Conservation (phyloP, 2,797 vertebrate genomes). For the Lithobates pipiens region DNA sequence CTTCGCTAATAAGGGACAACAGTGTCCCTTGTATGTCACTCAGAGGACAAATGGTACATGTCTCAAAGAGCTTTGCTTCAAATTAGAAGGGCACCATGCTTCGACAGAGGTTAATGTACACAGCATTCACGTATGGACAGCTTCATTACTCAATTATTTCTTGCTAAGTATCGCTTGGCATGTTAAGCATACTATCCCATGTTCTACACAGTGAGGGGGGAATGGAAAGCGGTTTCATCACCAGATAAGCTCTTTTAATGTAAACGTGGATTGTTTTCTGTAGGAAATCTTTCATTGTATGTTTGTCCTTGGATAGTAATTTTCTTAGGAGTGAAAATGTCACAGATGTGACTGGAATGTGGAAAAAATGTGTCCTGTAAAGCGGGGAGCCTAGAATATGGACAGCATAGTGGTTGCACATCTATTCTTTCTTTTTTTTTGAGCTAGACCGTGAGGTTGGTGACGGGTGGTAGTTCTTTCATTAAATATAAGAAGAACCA, state of each 20-base stretch:
- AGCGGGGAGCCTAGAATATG: too few species aligned
- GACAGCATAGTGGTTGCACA: too few species aligned
- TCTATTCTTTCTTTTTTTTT: too few species aligned
- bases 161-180: neutral
- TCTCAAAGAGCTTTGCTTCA: neutral
- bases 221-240: neutral
- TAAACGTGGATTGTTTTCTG: constrained; percentile 11
- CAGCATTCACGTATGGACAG: neutral
- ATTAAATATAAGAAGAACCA: too few species aligned
- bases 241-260: neutral
- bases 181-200: neutral
- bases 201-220: neutral
- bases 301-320: neutral
- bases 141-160: constrained; percentile 23
- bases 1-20: neutral
- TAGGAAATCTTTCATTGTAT: neutral
- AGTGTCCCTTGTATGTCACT: neutral
- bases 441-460: too few species aligned
- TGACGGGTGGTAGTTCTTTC: too few species aligned
- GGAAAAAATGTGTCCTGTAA: neutral
- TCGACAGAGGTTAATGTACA: neutral
- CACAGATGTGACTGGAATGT: neutral
- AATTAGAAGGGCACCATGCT: neutral
- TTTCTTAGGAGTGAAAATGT: too few species aligned
- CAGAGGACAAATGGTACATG: neutral